These are phyloP conservation scores for Macrophya annulata DNA, from an alignment of 2,888 invertebrate species.

Conservation along the genomic window DNA sequence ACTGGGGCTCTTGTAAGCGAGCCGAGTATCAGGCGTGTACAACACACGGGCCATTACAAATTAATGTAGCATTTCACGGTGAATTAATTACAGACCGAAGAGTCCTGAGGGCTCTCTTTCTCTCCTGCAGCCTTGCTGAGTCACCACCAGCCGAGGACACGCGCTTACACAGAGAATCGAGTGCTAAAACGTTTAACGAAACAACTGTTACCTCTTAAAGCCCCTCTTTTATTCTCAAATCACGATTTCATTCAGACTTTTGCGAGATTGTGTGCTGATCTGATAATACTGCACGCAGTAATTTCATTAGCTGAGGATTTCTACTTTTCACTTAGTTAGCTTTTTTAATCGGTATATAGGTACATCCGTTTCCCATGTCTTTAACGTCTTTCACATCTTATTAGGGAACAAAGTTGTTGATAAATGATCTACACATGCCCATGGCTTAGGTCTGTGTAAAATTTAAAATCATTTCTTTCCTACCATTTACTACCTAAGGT, in stretches of 20 bases:
- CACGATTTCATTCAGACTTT: slow-evolving; percentile 14
- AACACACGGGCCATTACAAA: slow-evolving; percentile 74
- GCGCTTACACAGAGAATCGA: slow-evolving; percentile 66
- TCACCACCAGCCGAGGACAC: slow-evolving; percentile 56
- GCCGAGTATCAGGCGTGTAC: slow-evolving; percentile 68
- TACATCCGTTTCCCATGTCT: not conserved
- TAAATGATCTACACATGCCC: too few relatives aligned
- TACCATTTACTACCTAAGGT: too few relatives aligned
- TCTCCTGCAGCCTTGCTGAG: slow-evolving; percentile 54
- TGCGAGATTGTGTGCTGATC: slow-evolving; percentile 34
- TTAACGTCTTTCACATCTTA: too few relatives aligned
- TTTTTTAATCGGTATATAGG: not conserved
- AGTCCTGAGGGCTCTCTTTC: slow-evolving; percentile 68
- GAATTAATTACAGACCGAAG: slow-evolving; percentile 75
- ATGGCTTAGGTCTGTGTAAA: too few relatives aligned
- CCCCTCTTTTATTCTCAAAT: not conserved
- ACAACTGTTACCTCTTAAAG: slow-evolving; percentile 72
- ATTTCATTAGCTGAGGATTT: slow-evolving; percentile 9
- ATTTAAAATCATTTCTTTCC: too few relatives aligned
- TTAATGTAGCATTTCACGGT: slow-evolving; percentile 77
- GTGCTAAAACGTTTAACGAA: slow-evolving; percentile 76
- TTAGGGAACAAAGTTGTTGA: too few relatives aligned
- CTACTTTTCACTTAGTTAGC: not conserved
- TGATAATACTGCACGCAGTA: slow-evolving; percentile 28
- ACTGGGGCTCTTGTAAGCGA: slow-evolving; percentile 59